phyloP scores from a whole-genome alignment of 1,140 invertebrate genomes.

The Thaumatotibia leucotreta region DNA sequence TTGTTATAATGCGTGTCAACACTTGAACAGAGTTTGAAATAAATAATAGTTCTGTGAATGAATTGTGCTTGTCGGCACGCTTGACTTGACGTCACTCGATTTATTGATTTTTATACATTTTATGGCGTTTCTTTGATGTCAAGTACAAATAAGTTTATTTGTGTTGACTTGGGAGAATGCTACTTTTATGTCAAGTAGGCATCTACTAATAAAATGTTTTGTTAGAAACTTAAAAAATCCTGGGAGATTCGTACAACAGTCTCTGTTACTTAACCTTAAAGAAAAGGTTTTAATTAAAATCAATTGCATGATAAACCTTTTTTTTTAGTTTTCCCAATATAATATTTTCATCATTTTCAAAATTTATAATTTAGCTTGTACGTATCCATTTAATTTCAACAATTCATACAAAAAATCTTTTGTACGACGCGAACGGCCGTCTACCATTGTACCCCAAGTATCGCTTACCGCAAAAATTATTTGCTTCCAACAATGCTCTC shows the following conservation, averaged over 20 bases:
- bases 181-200: neutral
- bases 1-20: conserved; percentile 68
- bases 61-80: conserved; percentile 47
- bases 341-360: too few species aligned
- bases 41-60: conserved; percentile 59
- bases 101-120: conserved; percentile 48
- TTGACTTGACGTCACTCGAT: conserved; percentile 39
- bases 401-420: neutral
- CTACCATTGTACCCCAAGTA: conserved; percentile 52
- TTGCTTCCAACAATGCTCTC: conserved; percentile 42
- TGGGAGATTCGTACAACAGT: too few species aligned
- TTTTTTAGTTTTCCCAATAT: neutral
- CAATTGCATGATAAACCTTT: too few species aligned
- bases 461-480: conserved; percentile 70
- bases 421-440: conserved; percentile 23
- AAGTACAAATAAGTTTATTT: conserved; percentile 27
- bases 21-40: conserved; percentile 61
- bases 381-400: neutral
- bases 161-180: neutral
- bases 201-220: too few species aligned
- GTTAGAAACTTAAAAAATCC: too few species aligned
- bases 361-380: neutral
- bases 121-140: conserved; percentile 22
- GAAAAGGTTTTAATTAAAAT: neutral
- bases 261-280: too few species aligned